A percentile compares a stretch with the other conserved stretches of the same genome.
Evolutionary conservation across 2,888 invertebrate genomes (phyloP).

Genomic region (Notodonta dromedarius): DNA sequence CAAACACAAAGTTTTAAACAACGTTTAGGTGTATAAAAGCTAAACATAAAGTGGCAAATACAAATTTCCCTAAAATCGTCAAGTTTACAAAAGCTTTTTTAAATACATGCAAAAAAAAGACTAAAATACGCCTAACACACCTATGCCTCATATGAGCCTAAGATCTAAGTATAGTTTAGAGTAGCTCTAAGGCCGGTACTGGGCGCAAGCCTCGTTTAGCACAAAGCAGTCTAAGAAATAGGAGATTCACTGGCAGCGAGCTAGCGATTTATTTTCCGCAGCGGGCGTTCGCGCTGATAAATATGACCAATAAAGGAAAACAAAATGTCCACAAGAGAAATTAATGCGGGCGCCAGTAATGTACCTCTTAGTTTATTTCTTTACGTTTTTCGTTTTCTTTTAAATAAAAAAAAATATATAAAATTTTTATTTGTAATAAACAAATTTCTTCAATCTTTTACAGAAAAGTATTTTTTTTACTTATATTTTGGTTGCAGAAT

Average conservation of each 20-base stretch:
- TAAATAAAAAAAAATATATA: not conserved
- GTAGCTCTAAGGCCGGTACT: constrained; percentile 15
- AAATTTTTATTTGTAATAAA: no score
- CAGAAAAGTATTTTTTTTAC: no score
- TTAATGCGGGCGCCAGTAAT: constrained; percentile 62
- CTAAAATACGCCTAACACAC: no score
- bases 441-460: no score
- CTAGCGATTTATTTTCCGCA: constrained; percentile 65
- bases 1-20: no score
- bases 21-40: no score
- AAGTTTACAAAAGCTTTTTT: no score
- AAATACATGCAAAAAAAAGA: no score
- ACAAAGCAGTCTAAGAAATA: constrained; percentile 44
- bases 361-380: constrained; percentile 54
- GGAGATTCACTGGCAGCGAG: constrained; percentile 59
- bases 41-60: no score
- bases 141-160: no score
- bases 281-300: constrained; percentile 68
- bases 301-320: constrained; percentile 76
- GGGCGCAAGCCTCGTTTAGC: constrained; percentile 20
- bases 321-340: constrained; percentile 73
- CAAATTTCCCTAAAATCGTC: no score
- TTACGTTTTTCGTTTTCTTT: not conserved
- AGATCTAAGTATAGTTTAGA: not conserved
- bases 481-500: no score